Evolutionary conservation across 2,888 invertebrate species (phyloP).

Genomic region (Pogonocherus hispidulus): DNA sequence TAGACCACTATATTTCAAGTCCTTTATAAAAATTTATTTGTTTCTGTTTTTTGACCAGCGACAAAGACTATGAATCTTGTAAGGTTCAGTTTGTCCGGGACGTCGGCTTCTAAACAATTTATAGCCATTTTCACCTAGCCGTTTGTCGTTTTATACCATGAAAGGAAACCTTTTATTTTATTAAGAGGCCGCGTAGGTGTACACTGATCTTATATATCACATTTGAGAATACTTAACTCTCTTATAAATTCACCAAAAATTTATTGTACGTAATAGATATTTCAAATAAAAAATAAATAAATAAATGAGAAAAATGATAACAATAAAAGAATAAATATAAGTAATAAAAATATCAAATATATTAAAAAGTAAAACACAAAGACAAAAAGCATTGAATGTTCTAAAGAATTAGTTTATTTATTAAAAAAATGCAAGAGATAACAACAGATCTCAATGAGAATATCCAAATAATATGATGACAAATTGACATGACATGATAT

Average conservation of each 20-base stretch:
- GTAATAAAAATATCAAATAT: too few species aligned
- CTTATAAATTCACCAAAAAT: not conserved
- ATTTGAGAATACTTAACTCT: constrained; percentile 5
- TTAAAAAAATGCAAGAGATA: too few species aligned
- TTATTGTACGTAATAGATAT: too few species aligned
- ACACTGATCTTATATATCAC: constrained; percentile 11
- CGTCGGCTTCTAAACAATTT: constrained; percentile 45
- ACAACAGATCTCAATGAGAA: too few species aligned
- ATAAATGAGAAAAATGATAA: too few species aligned
- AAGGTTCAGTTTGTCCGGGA: constrained; percentile 49
- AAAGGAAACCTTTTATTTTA: constrained; percentile 16
- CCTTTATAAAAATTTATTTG: constrained; percentile 43
- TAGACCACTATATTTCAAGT: constrained; percentile 5
- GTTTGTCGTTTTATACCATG: not conserved
- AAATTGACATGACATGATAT: too few species aligned
- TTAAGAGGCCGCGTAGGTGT: not conserved
- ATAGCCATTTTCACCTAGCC: constrained; percentile 35
- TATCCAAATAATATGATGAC: too few species aligned
- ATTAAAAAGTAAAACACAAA: too few species aligned
- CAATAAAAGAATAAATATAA: too few species aligned
- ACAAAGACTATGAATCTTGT: constrained; percentile 50
- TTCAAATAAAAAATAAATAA: too few species aligned
- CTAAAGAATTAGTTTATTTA: too few species aligned
- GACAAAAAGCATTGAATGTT: too few species aligned
- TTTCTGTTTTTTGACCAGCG: constrained; percentile 33